phyloP scores from a whole-genome alignment of 1,140 invertebrate genomes.

The Laupala kohalensis region DNA sequence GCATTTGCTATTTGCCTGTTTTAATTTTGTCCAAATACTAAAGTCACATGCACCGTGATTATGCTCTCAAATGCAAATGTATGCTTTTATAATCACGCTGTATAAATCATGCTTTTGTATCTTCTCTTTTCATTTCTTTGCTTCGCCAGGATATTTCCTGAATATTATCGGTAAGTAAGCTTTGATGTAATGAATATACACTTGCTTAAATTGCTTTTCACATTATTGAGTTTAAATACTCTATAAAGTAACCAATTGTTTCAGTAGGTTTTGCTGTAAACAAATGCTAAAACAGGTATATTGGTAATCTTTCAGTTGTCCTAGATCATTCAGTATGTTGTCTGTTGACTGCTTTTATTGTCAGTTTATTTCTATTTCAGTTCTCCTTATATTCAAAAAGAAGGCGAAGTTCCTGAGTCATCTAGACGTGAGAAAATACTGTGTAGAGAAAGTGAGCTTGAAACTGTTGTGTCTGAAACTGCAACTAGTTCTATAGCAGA shows the following conservation, averaged over 20 bases:
- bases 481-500: neutral
- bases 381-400: constrained; percentile 21
- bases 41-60: neutral
- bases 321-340: too few species aligned
- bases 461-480: neutral
- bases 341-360: neutral
- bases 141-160: constrained; percentile 21
- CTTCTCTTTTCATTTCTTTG: constrained; percentile 13
- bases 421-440: neutral
- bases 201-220: constrained; percentile 3
- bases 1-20: neutral
- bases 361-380: constrained; percentile 17
- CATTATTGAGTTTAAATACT: neutral
- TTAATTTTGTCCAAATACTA: neutral
- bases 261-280: too few species aligned
- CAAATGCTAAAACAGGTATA: too few species aligned
- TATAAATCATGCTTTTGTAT: constrained; percentile 16
- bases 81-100: constrained; percentile 5
- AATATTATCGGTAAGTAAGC: constrained; percentile 22
- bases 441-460: neutral
- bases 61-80: neutral
- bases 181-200: neutral
- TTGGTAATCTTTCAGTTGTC: too few species aligned
- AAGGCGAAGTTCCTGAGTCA: constrained; percentile 4
- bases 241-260: too few species aligned